Base-by-base conservation (phyloP, 2,797 vertebrate genomes). In the Oreochromis mossambicus region DNA sequence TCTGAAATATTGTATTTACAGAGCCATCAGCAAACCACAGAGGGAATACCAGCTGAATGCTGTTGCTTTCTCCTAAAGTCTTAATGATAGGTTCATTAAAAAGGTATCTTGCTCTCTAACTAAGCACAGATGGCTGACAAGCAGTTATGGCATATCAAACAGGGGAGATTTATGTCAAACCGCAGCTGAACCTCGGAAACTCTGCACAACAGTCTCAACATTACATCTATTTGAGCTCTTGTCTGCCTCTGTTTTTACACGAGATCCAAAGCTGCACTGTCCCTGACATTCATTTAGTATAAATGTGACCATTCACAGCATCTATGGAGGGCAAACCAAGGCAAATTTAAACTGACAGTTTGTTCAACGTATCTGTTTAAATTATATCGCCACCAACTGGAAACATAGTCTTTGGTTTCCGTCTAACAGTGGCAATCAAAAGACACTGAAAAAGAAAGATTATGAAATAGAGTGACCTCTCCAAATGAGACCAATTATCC, bases 21-120 rank as follows among this genome's bases (percentile, higher is more conserved):
- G 51, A 86, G 77, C 68, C 52, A n/a, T 81, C 70, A 32, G 26
- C 15, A 52, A 63, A 85, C 85, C 89, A 80, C 83, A 85, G 81
- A 58, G 56, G 61, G 79, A 87, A 90, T 80, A 88, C 83, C 90
- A 85, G 36, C 77, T 29, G 34, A 10, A 2, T 68, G 82, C 86
- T 7, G 77, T 85, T 89, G 86, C 84, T 84, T 90, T 91, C 88
- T 77, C 85, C 91, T 87, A 32, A 80, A 58, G 66, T 87, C 89
- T 89, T 93, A 92, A 92, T 94, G 90, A 91, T 77, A 85, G 91
- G 88, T 87, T 93, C 93, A 94, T 95, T 94, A 92, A 92, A 92
- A 93, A 88, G 50, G 43, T 88, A 93, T 94, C 90, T 89, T 52
- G 77, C 83, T 77, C 63, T 3, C 78, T 95, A 95, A 95, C 92